These are phyloP conservation scores for Natrix natrix DNA, from an alignment of 2,797 vertebrate genomes.

Conservation along the genomic window DNA sequence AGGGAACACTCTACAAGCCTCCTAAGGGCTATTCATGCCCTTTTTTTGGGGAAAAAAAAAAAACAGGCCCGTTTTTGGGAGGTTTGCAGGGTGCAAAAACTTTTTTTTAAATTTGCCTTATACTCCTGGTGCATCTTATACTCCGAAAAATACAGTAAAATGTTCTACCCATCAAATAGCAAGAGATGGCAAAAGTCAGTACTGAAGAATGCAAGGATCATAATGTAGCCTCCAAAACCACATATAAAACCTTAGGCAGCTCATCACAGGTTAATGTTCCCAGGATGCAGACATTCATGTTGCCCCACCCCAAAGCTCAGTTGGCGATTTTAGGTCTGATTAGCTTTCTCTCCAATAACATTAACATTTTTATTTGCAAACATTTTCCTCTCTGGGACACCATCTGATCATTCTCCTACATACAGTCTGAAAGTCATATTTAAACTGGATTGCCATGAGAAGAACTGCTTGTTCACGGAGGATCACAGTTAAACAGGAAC, in stretches of 20 bases:
- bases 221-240: not conserved
- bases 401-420: not conserved
- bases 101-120: too few species aligned
- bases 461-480: not conserved
- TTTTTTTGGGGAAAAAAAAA: too few species aligned
- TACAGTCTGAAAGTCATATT: not conserved
- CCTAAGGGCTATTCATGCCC: too few species aligned
- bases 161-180: not conserved
- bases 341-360: not conserved
- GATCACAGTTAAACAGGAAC: not conserved
- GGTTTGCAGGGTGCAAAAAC: too few species aligned
- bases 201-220: not conserved
- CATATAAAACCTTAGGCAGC: not conserved
- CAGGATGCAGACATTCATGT: not conserved
- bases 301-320: too few species aligned
- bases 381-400: not conserved
- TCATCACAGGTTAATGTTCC: not conserved
- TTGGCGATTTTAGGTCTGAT: not conserved
- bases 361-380: not conserved
- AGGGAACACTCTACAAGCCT: too few species aligned
- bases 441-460: too few species aligned
- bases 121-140: too few species aligned
- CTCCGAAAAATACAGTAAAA: not conserved
- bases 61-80: too few species aligned
- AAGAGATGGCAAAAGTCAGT: not conserved